phyloP scores from a whole-genome alignment of 1,140 invertebrate species.

The Diorhabda carinulata region DNA sequence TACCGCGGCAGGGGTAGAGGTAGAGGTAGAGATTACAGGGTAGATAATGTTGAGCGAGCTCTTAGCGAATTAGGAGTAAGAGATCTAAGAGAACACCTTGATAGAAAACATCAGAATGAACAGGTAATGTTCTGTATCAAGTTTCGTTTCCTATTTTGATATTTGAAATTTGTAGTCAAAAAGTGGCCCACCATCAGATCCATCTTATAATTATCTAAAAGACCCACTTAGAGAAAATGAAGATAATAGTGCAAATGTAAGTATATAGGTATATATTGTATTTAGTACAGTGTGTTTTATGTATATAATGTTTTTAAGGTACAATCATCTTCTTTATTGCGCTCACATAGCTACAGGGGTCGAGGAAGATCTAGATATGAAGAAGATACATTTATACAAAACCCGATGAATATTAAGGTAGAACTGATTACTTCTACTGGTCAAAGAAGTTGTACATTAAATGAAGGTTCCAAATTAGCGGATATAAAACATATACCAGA shows the following conservation, averaged over 20 bases:
- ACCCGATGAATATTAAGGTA: conserved; percentile 33
- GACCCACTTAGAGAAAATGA: conserved; percentile 26
- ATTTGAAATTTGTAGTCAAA: conserved; percentile 2
- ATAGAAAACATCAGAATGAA: conserved; percentile 29
- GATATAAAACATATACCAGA: conserved; percentile 33
- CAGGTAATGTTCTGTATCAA: conserved; percentile 5
- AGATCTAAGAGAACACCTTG: conserved; percentile 31
- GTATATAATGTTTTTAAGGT: not conserved
- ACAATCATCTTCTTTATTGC: not conserved
- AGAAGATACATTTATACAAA: conserved; percentile 16
- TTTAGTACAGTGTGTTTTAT: not conserved
- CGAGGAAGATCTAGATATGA: conserved; percentile 12
- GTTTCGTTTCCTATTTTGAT: not conserved
- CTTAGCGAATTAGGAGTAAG: conserved; percentile 27
- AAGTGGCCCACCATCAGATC: conserved; percentile 27
- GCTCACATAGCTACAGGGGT: not conserved
- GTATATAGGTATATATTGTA: not conserved
- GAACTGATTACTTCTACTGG: conserved; percentile 31
- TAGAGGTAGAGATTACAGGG: not conserved
- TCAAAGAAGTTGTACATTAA: conserved; percentile 25
- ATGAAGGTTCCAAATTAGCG: conserved; percentile 29
- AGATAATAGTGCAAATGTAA: not conserved
- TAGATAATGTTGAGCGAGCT: conserved; percentile 22
- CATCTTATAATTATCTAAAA: conserved; percentile 30
- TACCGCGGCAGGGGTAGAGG: conserved; percentile 1